Evolutionary conservation across 1,140 invertebrate genomes (phyloP), one percentile per base, ranked within the genome.

Genomic region (Anastrepha ludens): DNA sequence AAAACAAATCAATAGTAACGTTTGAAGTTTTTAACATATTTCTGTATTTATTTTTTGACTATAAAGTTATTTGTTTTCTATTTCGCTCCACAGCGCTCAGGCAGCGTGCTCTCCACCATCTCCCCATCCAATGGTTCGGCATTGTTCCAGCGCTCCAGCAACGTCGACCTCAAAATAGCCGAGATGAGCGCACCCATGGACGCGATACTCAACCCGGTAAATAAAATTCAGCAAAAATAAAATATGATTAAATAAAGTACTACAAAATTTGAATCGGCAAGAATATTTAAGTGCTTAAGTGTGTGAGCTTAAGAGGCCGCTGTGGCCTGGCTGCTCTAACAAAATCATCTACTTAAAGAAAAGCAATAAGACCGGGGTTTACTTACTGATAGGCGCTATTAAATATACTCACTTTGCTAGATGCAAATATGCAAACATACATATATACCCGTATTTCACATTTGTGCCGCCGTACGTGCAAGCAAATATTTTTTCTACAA

Each of bases 181-280:
- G 89, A 92, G 41, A 86, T 81, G 65, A 87, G 89, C 88, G 90
- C 90, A n/a, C 89, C 91, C 89, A 90, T 92, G 88, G 91, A 92
- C 58, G 91, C 91, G 67, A 92, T 92, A 87, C 88, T 92, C 29
- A 92, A 91, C 90, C 91, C 91, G 87, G 91, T 92, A 89, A 91
- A 91, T 89, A 85, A 85, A 87, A 64, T 39, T 86, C 8, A n/a
- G 5, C 39, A 59, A 4, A 3, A 85, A 29, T 59, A 0, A 81
- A 8, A n/a, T 2, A 20, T 39, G 7, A 20, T n/a, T 39, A 65
- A 65, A 65, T 65, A 65, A 65, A 2, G 50, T 8, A 55, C 6
- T 11, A 55, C 11, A 55, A 8, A 55, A 55, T 55, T 55, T 55
- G 11, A 55, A 55, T 55, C 50, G 50, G 11, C 0, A 58, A 58